Conservation (phyloP, 1,140 invertebrate species). For the Eriosoma lanigerum region DNA sequence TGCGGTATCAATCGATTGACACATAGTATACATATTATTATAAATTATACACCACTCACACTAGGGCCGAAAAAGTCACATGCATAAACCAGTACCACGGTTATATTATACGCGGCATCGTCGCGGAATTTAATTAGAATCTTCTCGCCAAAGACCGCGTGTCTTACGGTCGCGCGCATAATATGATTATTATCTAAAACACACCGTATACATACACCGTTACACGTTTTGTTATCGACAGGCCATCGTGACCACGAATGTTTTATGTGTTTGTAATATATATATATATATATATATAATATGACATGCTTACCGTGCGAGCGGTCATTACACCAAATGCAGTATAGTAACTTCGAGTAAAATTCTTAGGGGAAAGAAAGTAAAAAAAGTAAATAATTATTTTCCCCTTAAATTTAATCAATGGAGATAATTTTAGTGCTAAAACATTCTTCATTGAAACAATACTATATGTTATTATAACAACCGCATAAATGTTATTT, state of each 20-base stretch:
- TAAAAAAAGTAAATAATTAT: too few relatives aligned
- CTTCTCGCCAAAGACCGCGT: constrained; percentile 26
- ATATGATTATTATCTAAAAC: constrained; percentile 18
- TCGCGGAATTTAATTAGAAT: constrained; percentile 37
- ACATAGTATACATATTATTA: not conserved
- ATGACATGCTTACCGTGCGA: not conserved
- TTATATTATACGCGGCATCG: not conserved
- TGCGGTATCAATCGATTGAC: constrained; percentile 6
- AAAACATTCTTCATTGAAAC: too few relatives aligned
- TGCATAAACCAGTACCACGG: not conserved
- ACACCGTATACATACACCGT: constrained; percentile 13
- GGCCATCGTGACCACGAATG: constrained; percentile 18
- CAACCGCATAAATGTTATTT: too few relatives aligned
- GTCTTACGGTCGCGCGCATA: not conserved
- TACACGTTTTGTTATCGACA: constrained; percentile 12
- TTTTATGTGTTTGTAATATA: too few relatives aligned
- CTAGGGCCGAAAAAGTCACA: not conserved
- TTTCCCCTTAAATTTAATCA: too few relatives aligned
- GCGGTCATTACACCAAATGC: not conserved
- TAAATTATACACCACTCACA: not conserved
- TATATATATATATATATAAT: too few relatives aligned
- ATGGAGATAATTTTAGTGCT: too few relatives aligned
- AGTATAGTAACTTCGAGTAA: too few relatives aligned
- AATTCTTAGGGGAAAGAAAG: too few relatives aligned
- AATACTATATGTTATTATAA: too few relatives aligned